Percentiles rank a stretch among this genome's conserved stretches.
Conservation (phyloP, 2,113 vertebrate species). For the Semicossyphus pulcher region DNA sequence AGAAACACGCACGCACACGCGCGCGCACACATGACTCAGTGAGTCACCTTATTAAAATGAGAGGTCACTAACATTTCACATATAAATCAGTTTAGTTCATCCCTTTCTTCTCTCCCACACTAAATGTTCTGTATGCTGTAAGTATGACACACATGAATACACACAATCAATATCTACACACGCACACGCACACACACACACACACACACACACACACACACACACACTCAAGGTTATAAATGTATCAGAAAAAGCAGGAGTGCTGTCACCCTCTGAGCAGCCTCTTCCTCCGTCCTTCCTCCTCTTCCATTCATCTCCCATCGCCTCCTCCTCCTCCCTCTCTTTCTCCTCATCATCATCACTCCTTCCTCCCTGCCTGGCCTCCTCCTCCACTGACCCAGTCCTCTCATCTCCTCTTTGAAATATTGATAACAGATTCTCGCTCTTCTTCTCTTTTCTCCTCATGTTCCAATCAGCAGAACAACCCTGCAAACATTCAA, state of each 20-base stretch:
- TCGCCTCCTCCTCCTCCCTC: conserved; percentile 14
- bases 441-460: conserved; percentile 44
- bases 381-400: conserved; percentile 76
- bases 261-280: conserved; percentile 29
- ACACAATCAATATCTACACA: neutral
- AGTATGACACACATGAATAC: neutral
- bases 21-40: conserved; percentile 4
- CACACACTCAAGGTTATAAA: conserved; percentile 36
- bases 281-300: conserved; percentile 10
- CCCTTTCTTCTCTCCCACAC: neutral
- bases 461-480: conserved; percentile 55
- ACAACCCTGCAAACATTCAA: conserved; percentile 15
- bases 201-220: neutral
- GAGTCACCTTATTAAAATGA: conserved; percentile 27
- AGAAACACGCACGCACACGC: neutral
- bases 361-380: conserved; percentile 28
- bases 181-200: neutral
- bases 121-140: neutral
- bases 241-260: conserved; percentile 29
- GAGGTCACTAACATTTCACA: neutral
- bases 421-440: conserved; percentile 75
- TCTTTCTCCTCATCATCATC: conserved; percentile 20
- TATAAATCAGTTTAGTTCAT: conserved; percentile 12
- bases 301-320: conserved; percentile 15
- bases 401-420: conserved; percentile 64